These are phyloP conservation scores for Platerodrilus igneus DNA, from an alignment of 2,888 invertebrate species.

Conservation along the genomic window DNA sequence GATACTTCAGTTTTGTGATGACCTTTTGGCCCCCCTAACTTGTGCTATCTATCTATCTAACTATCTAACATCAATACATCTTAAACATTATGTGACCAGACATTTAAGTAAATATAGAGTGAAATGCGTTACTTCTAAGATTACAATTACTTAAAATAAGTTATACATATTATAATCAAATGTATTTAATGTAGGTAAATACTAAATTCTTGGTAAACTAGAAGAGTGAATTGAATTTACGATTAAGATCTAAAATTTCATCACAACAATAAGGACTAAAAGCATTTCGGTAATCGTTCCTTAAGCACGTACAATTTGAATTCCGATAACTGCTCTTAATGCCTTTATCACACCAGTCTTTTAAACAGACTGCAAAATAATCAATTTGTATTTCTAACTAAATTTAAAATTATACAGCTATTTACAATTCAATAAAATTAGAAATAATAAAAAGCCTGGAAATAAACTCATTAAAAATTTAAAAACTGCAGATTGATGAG, in stretches of 20 bases:
- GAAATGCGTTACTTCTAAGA: slow-evolving; percentile 9
- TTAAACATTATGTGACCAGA: slow-evolving; percentile 14
- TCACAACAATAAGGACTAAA: slow-evolving; percentile 22
- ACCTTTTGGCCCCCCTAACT: no score
- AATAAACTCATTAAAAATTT: no score
- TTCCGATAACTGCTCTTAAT: slow-evolving; percentile 8
- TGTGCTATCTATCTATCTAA: no score
- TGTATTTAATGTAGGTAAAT: no score
- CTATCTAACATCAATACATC: no score
- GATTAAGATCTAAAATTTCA: slow-evolving; percentile 18
- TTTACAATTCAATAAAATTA: no score
- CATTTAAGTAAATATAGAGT: slow-evolving; percentile 11
- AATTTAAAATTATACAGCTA: slow-evolving; percentile 18
- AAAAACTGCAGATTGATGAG: no score
- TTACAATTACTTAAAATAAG: background rate
- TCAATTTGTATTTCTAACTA: slow-evolving; percentile 10
- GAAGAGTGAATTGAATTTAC: no score
- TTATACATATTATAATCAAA: no score
- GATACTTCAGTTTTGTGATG: no score
- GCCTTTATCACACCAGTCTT: slow-evolving; percentile 23
- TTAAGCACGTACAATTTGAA: slow-evolving; percentile 8
- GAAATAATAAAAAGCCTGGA: no score
- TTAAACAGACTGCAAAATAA: slow-evolving; percentile 17
- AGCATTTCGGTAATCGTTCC: slow-evolving; percentile 9
- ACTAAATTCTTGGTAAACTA: no score